Percentiles rank a stretch among this genome's conserved stretches.
phyloP scores from a whole-genome alignment of 2,888 invertebrate genomes.

The Thyatira batis region DNA sequence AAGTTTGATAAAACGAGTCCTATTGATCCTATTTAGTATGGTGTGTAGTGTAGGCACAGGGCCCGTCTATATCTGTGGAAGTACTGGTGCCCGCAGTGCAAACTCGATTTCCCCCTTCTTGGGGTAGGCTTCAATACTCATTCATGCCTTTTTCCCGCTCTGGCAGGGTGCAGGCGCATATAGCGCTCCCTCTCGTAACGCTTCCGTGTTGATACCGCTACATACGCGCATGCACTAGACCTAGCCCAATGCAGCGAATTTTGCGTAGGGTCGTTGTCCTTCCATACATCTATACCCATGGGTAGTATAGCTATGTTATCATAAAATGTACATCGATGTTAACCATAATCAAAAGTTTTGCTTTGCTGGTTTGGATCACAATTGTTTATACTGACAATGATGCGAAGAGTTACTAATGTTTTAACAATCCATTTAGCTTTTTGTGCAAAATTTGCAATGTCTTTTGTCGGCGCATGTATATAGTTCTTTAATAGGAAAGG shows the following conservation, averaged over 20 bases:
- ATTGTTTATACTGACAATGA: conserved; percentile 12
- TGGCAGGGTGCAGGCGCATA: conserved; percentile 56
- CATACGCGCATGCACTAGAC: conserved; percentile 79
- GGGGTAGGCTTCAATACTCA: conserved; percentile 81
- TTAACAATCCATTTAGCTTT: conserved; percentile 52
- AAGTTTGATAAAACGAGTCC: conserved; percentile 34
- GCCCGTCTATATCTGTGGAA: conserved; percentile 66
- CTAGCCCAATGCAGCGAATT: conserved; percentile 83
- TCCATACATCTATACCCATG: conserved; percentile 54
- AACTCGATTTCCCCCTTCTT: conserved; percentile 80
- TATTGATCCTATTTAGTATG: conserved; percentile 69
- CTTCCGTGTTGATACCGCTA: conserved; percentile 74
- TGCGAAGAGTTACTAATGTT: conserved; percentile 21
- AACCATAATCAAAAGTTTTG: conserved; percentile 32
- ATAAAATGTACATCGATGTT: conserved; percentile 29
- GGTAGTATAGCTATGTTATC: conserved; percentile 31
- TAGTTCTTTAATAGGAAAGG: conserved; percentile 43
- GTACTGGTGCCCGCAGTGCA: conserved; percentile 73
- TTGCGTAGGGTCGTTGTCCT: conserved; percentile 82
- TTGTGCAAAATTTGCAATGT: conserved; percentile 55
- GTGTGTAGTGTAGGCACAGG: conserved; percentile 39
- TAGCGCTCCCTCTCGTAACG: conserved; percentile 62
- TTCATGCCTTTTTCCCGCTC: conserved; percentile 78
- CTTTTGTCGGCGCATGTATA: conserved; percentile 44
- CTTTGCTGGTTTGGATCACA: conserved; percentile 42